Percentiles rank a stretch among this genome's conserved stretches.
These are phyloP conservation scores for Callosobruchus maculatus DNA, from an alignment of 2,888 invertebrate species.

Conservation along the genomic window DNA sequence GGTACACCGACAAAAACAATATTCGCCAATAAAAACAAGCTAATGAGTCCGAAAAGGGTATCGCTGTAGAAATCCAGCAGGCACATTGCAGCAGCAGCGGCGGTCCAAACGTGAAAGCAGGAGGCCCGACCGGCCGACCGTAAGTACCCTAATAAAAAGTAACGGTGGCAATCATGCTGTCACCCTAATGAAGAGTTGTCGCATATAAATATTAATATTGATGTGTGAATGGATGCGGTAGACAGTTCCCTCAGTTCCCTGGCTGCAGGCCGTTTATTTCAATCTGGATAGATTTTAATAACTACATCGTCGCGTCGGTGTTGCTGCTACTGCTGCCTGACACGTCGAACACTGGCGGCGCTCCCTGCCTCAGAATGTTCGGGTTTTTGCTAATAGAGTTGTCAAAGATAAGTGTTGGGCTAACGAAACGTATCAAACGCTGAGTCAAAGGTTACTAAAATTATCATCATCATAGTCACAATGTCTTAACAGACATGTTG, in stretches of 20 bases:
- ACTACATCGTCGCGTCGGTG: conserved; percentile 34
- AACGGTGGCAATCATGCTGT: conserved; percentile 18
- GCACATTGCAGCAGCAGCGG: background rate
- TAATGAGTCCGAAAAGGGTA: background rate
- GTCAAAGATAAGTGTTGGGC: no score
- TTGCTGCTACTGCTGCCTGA: no score
- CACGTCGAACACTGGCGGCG: no score
- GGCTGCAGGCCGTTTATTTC: conserved; percentile 51
- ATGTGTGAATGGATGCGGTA: conserved; percentile 1
- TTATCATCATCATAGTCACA: no score
- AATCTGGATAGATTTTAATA: conserved; percentile 49
- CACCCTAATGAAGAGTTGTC: conserved; percentile 18
- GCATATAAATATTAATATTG: conserved; percentile 16
- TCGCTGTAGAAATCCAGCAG: background rate
- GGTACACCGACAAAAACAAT: background rate
- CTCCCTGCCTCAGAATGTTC: no score
- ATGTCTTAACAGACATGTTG: no score
- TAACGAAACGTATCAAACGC: no score
- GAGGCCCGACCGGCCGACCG: no score
- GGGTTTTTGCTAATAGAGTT: no score
- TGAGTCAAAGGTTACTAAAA: no score
- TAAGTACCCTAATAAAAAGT: background rate
- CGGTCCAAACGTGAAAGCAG: background rate
- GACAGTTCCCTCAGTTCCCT: conserved; percentile 53
- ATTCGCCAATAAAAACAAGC: background rate